These are phyloP conservation scores for Latheticus oryzae DNA, from an alignment of 2,888 invertebrate genomes.

Conservation along the genomic window DNA sequence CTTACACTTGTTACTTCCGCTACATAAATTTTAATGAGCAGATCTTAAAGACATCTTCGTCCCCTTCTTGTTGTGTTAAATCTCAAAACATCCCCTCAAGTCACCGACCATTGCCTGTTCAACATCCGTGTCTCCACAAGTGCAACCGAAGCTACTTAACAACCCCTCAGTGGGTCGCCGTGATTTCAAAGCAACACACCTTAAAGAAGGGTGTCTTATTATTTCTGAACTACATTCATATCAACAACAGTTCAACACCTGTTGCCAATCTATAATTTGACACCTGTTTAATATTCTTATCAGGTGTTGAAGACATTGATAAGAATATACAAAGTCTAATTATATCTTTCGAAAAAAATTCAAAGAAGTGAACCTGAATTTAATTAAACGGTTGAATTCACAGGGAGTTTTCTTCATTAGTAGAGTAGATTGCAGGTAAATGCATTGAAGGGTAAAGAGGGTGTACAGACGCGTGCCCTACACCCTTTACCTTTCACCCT, in stretches of 20 bases:
- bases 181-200: constrained; percentile 48
- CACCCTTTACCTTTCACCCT: constrained; percentile 59
- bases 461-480: constrained; percentile 54
- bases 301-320: constrained; percentile 30
- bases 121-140: constrained; percentile 46
- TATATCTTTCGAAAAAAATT: neutral
- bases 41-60: constrained; percentile 7
- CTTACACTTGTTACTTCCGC: constrained; percentile 7
- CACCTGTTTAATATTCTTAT: constrained; percentile 23
- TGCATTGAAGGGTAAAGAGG: constrained; percentile 38
- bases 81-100: constrained; percentile 39
- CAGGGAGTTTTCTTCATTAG: constrained; percentile 30
- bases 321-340: constrained; percentile 27
- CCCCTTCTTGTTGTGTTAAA: constrained; percentile 21
- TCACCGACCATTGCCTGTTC: constrained; percentile 47
- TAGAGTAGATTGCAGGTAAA: constrained; percentile 35
- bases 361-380: constrained; percentile 10
- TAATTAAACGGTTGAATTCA: constrained; percentile 33
- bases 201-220: constrained; percentile 50
- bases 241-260: constrained; percentile 38
- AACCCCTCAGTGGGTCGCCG: constrained; percentile 38
- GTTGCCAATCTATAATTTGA: constrained; percentile 36
- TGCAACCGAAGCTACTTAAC: constrained; percentile 37
- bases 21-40: constrained; percentile 29
- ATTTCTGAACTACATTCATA: constrained; percentile 35